Evolutionary conservation across 2,797 vertebrate species (phyloP), one percentile per base, ranked within the genome.

Genomic region (Darevskia mixta): DNA sequence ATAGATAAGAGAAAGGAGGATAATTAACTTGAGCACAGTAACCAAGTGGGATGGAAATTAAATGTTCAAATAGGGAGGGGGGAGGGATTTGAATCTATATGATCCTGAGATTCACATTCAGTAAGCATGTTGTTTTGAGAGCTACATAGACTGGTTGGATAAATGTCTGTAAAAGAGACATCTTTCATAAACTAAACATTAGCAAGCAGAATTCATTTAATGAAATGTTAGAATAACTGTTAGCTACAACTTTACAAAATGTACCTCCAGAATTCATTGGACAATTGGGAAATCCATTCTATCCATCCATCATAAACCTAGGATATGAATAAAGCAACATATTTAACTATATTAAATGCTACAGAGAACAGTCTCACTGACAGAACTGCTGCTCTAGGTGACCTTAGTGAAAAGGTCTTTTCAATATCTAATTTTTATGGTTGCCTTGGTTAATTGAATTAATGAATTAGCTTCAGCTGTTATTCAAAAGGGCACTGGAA

Each of bases 391-490:
- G 88, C 75, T 25, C 55, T 93, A 93, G 89, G 86, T 91, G 90
- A 95, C 87, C 89, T 92, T 86, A 90, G 92, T 82, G 61, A 83
- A 94, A 87, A 92, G 86, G 73, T 93, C 67, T 76, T 94, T 95
- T 95, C 83, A 25, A 87, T 77, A 73, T 91, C 89, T 95, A 85
- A 93, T 95, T 94, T 95, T 83, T 89, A 75, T 87, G 86, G 8
- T 41, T 87, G 35, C 83, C 88, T 93, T 82, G 69, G 81, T 92
- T 93, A 95, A 92, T 79, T 91, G 83, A 93, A 90, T 93, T 94
- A 95, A 93, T 88, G 69, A 93, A 89, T 92, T 94, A 84, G 67
- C 83, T 94, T 90, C 87, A 93, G 89, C 41, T 93, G 91, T 77
- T 87, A 91, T 92, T 94, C 90, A 93, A 95, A 91, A 90, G 55